A percentile compares a stretch with the other conserved stretches of the same genome.
Conservation (phyloP, 2,113 vertebrate genomes). For the Bambusicola thoracicus region DNA sequence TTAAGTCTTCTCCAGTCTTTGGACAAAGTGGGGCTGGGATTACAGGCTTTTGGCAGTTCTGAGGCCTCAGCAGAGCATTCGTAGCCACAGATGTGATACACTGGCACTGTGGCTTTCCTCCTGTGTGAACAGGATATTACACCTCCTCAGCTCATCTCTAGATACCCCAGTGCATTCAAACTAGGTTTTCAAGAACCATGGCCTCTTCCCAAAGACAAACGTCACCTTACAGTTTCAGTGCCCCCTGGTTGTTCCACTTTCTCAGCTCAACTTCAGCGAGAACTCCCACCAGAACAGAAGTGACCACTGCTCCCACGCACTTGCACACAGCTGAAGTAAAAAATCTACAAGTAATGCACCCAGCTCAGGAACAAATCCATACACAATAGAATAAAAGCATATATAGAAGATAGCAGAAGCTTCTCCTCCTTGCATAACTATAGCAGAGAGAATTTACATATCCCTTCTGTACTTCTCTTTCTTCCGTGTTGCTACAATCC, state of each 20-base stretch:
- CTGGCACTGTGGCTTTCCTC: neutral
- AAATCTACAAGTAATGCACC: neutral
- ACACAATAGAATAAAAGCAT: neutral
- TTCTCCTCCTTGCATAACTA: neutral
- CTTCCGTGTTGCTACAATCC: neutral
- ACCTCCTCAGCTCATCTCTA: neutral
- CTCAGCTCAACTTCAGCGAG: neutral
- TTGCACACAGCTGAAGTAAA: neutral
- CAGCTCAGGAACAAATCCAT: neutral
- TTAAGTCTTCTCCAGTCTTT: neutral
- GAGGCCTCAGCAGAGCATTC: neutral
- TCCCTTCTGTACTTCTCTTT: neutral
- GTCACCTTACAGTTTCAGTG: neutral
- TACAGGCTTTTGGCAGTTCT: neutral
- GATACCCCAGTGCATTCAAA: neutral
- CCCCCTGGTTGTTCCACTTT: neutral
- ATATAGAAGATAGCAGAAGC: neutral
- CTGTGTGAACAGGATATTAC: neutral
- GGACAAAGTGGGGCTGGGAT: neutral
- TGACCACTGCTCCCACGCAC: accelerated
- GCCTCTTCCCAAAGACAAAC: neutral
- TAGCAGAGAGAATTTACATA: neutral
- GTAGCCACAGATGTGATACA: neutral
- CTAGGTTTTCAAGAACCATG: neutral
- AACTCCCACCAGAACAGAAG: neutral